These are phyloP conservation scores for Mythimna loreyi DNA, from an alignment of 2,888 invertebrate genomes.

Conservation along the genomic window DNA sequence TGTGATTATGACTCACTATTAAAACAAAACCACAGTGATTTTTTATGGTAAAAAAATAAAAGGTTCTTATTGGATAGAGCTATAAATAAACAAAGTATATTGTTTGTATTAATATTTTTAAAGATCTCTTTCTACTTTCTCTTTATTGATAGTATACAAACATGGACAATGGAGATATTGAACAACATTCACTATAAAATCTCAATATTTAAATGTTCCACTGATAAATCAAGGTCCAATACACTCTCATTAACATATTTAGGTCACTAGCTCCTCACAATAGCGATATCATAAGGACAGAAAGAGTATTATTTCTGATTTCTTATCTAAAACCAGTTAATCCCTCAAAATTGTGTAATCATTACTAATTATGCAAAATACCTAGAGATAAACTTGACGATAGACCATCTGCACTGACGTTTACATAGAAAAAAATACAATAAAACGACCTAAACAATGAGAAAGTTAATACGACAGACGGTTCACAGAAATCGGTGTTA, in stretches of 20 bases:
- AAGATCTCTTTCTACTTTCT: background rate
- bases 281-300: background rate
- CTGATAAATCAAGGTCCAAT: slow-evolving; percentile 26
- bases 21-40: too few species aligned
- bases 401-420: background rate
- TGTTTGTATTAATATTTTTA: background rate
- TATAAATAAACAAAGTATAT: background rate
- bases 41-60: background rate
- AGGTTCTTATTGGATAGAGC: background rate
- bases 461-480: slow-evolving; percentile 41
- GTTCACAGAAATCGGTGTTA: slow-evolving; percentile 35
- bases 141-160: too few species aligned
- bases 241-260: slow-evolving; percentile 31
- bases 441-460: slow-evolving; percentile 28
- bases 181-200: background rate
- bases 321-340: slow-evolving; percentile 45
- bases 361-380: slow-evolving; percentile 3
- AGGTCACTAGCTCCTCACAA: slow-evolving; percentile 40
- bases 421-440: background rate
- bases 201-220: background rate
- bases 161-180: too few species aligned
- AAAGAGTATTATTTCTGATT: slow-evolving; percentile 15
- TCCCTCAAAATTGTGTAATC: slow-evolving; percentile 45
- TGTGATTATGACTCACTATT: too few species aligned
- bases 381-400: slow-evolving; percentile 29